These are phyloP conservation scores for Lucilia cuprina DNA, from an alignment of 1,140 invertebrate species.

Conservation along the genomic window DNA sequence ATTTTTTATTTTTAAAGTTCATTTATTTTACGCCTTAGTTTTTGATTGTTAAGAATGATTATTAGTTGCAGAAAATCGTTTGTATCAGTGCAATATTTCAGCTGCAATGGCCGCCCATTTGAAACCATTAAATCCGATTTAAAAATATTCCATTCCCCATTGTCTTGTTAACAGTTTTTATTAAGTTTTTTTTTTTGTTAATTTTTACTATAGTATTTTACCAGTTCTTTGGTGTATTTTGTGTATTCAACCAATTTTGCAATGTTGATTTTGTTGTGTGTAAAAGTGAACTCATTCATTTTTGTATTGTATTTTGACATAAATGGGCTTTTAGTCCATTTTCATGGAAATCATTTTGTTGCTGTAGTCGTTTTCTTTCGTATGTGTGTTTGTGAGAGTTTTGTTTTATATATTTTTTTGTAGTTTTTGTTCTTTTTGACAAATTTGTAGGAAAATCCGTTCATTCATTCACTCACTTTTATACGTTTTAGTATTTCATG, in stretches of 20 bases:
- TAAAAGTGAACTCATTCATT: neutral
- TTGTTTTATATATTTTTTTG: neutral
- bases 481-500: slow-evolving; percentile 1
- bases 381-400: neutral
- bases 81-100: too few relatives aligned
- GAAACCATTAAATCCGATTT: neutral
- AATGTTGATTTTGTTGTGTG: neutral
- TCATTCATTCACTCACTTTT: slow-evolving; percentile 6
- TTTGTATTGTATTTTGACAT: slow-evolving; percentile 28
- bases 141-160: neutral
- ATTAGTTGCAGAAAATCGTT: too few relatives aligned
- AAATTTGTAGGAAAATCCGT: slow-evolving; percentile 33
- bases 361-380: neutral
- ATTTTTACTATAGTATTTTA: neutral
- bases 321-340: slow-evolving; percentile 25
- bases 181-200: neutral
- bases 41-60: too few relatives aligned
- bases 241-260: slow-evolving; percentile 5
- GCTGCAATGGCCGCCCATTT: neutral
- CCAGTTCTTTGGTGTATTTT: neutral
- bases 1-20: too few relatives aligned
- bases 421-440: slow-evolving; percentile 11
- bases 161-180: neutral
- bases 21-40: too few relatives aligned
- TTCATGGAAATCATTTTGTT: neutral